Conservation (phyloP, 2,888 invertebrate genomes). For the Tachystola acroxantha region DNA sequence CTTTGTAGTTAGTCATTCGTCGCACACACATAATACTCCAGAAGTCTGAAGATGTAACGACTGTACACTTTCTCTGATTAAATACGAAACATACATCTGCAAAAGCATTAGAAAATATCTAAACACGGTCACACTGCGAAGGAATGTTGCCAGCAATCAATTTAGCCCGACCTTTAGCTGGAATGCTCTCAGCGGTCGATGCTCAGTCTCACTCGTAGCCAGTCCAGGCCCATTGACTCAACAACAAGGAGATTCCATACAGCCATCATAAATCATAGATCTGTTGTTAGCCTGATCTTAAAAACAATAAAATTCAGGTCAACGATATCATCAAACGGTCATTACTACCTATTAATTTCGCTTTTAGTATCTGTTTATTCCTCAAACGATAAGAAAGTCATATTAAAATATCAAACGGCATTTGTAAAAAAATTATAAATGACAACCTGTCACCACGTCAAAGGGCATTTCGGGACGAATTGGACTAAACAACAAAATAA, state of each 20-base stretch:
- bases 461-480: background rate
- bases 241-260: background rate
- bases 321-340: constrained; percentile 1
- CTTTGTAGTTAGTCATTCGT: too few species aligned
- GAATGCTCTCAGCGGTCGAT: constrained; percentile 27
- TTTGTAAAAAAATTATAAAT: too few species aligned
- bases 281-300: background rate
- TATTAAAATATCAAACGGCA: too few species aligned
- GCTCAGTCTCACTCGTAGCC: constrained; percentile 1
- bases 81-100: too few species aligned
- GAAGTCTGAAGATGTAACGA: too few species aligned
- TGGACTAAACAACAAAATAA: too few species aligned
- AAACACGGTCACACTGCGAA: background rate
- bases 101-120: too few species aligned
- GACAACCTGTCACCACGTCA: too few species aligned
- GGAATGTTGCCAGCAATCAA: constrained; percentile 5
- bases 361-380: background rate
- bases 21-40: too few species aligned
- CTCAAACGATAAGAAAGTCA: background rate
- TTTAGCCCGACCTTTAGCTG: constrained; percentile 25
- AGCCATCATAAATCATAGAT: constrained; percentile 2
- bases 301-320: background rate
- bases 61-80: too few species aligned
- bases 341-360: background rate
- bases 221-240: constrained; percentile 4